Base-by-base conservation (phyloP, 2,113 vertebrate species). In the Pagrus major region DNA sequence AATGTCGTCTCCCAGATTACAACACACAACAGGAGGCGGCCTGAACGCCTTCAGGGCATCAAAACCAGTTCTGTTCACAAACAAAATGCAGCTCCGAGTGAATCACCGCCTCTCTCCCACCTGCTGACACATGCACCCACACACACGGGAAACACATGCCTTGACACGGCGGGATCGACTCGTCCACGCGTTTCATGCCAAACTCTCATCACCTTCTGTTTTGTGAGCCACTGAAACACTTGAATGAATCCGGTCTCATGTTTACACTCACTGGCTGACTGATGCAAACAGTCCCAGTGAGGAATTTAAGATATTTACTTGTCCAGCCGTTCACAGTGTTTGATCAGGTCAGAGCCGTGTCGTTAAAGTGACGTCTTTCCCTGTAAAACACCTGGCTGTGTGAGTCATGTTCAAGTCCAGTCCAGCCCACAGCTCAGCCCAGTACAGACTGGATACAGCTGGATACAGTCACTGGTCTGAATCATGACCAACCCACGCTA, bases 31-130 rank as follows among this genome's bases (percentile, higher is more conserved):
- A 55, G 52, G 51, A 52, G 66, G 69, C 14, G 16, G 37, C 41
- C 25, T 33, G 21, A 82, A 58, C 18, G 11, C 65, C 86, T 72
- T n/a, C 54, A 0, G 55, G 87, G 81, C 76, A 89, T 74, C 55
- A 46, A 60, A 88, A 87, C 89, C 75, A 58, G 85, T 84, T 84
- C 66, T 80, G 79, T 69, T 81, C 66, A 0, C 65, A 66, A 88
- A 78, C 54, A 70, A 77, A 79, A 68, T 15, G 63, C 55, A 41
- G 49, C 52, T 23, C 29, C 18, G 56, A 25, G 15, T 85, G 87
- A 83, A 59, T 87, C 85, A 81, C 67, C 8, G 51, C 16, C 31
- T 61, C 33, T 14, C 11, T 64, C 61, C 61, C 81, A 59, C 83
- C 71, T 87, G 83, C 67, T 21, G n/a, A 85, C 76, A 78, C 78